phyloP scores from a whole-genome alignment of 2,888 invertebrate genomes.

The Andrena trimmerana region DNA sequence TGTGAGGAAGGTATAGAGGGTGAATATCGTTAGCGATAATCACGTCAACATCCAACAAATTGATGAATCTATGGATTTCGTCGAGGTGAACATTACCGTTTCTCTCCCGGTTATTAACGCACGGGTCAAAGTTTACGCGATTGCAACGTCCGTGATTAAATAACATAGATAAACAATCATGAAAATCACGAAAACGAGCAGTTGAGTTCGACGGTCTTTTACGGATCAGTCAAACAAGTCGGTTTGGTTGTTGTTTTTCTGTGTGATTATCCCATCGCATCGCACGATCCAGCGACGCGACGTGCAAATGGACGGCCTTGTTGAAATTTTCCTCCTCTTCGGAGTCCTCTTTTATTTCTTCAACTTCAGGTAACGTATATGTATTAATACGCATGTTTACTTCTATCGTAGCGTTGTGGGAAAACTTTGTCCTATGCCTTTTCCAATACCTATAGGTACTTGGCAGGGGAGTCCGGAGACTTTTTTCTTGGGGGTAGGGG shows the following conservation, averaged over 20 bases:
- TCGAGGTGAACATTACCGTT: slow-evolving; percentile 21
- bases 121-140: slow-evolving; percentile 40
- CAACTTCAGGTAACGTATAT: slow-evolving; percentile 86
- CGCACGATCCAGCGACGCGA: slow-evolving; percentile 2
- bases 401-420: not conserved
- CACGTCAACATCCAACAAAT: not conserved
- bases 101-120: slow-evolving; percentile 18
- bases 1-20: no score
- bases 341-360: slow-evolving; percentile 88
- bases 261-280: not conserved
- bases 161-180: slow-evolving; percentile 28
- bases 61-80: slow-evolving; percentile 51
- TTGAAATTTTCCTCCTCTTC: slow-evolving; percentile 88
- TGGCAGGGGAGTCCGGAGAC: no score
- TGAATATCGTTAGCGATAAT: not conserved
- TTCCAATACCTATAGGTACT: no score
- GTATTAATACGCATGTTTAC: not conserved
- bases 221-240: slow-evolving; percentile 13
- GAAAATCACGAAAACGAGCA: slow-evolving; percentile 46
- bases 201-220: slow-evolving; percentile 31
- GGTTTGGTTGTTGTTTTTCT: slow-evolving; percentile 4
- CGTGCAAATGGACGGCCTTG: slow-evolving; percentile 86
- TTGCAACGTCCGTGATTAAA: slow-evolving; percentile 8
- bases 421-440: not conserved
- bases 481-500: no score